phyloP scores from a whole-genome alignment of 1,140 invertebrate genomes.

The Ceratitis capitata region DNA sequence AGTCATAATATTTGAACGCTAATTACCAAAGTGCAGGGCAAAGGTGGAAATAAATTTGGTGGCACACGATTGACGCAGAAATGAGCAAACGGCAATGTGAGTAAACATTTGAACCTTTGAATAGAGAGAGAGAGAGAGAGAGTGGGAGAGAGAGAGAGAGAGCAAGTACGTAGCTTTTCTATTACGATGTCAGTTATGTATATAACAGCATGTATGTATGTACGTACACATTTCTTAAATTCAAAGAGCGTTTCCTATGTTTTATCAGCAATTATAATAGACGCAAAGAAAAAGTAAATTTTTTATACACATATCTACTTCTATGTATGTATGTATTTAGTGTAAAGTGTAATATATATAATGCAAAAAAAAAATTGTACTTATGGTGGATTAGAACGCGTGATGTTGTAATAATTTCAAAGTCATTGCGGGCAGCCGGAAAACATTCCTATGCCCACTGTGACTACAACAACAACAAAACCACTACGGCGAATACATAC shows the following conservation, averaged over 20 bases:
- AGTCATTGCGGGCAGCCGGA: slow-evolving; percentile 19
- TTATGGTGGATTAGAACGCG: background rate
- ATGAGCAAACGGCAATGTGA: background rate
- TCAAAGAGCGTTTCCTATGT: too few species aligned
- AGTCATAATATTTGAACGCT: background rate
- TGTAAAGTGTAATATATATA: background rate
- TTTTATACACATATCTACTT: background rate
- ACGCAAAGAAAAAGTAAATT: background rate
- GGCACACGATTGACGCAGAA: background rate
- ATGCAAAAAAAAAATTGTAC: background rate
- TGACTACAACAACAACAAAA: background rate
- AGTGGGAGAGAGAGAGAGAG: background rate
- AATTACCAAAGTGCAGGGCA: background rate
- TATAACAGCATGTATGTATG: background rate
- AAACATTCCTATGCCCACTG: background rate
- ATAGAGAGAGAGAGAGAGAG: background rate
- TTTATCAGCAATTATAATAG: background rate
- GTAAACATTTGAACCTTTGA: too few species aligned
- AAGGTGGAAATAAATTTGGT: background rate
- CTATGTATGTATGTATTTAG: background rate
- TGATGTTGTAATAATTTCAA: background rate
- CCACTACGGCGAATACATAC: background rate
- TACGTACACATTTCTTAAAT: background rate
- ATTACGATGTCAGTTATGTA: too few species aligned
- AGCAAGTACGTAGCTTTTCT: too few species aligned